Conservation (phyloP, 1,140 invertebrate species). For the Berghia stephanieae region DNA sequence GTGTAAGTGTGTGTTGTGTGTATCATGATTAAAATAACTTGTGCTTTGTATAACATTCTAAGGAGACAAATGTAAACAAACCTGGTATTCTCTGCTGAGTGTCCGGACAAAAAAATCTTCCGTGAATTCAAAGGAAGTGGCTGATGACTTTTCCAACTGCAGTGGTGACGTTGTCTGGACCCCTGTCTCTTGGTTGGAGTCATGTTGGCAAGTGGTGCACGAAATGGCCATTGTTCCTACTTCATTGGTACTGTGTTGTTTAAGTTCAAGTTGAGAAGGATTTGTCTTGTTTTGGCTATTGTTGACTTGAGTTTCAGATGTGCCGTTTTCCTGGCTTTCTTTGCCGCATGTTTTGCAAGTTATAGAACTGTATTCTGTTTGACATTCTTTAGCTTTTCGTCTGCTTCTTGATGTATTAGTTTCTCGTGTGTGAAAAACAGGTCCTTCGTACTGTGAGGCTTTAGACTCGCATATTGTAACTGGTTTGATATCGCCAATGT, state of each 20-base stretch:
- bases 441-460: slow-evolving; percentile 9
- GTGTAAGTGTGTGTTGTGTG: no score
- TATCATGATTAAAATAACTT: not conserved
- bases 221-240: slow-evolving; percentile 56
- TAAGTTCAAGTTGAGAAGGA: slow-evolving; percentile 38
- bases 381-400: slow-evolving; percentile 29
- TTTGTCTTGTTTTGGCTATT: no score
- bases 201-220: slow-evolving; percentile 31
- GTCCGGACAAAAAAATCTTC: slow-evolving; percentile 33
- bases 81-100: slow-evolving; percentile 29
- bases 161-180: no score
- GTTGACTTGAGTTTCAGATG: no score
- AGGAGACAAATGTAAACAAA: not conserved
- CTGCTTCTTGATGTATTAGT: slow-evolving; percentile 19
- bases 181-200: slow-evolving; percentile 16
- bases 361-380: slow-evolving; percentile 26
- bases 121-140: slow-evolving; percentile 47
- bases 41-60: no score
- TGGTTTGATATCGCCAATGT: no score
- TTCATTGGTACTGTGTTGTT: slow-evolving; percentile 45
- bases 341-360: no score
- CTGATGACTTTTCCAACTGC: slow-evolving; percentile 51
- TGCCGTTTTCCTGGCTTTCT: no score
- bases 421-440: slow-evolving; percentile 1
- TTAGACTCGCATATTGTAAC: no score